Evolutionary conservation across 2,113 vertebrate genomes (phyloP).

Genomic region (Orthonyx spaldingii): DNA sequence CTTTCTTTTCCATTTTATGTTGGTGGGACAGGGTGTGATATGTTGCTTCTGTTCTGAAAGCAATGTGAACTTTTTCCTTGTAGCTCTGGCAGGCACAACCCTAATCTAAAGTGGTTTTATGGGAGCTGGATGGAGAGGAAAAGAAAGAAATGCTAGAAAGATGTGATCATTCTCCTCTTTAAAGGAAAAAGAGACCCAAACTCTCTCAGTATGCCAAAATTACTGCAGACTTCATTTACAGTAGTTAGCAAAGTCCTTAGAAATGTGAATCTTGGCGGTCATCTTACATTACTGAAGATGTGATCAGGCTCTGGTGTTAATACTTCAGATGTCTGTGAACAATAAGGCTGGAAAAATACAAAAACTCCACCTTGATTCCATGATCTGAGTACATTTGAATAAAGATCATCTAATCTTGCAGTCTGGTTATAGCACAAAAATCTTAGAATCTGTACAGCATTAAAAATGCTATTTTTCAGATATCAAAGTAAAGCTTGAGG

Average conservation of each 20-base stretch:
- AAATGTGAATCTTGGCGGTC: not conserved
- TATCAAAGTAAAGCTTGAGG: conserved; percentile 19
- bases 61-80: accelerated
- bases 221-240: not conserved
- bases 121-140: not conserved
- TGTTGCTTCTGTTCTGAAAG: not conserved
- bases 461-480: not conserved
- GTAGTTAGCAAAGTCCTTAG: not conserved
- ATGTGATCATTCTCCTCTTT: not conserved
- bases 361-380: not conserved
- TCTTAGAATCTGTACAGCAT: not conserved
- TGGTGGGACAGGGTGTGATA: not conserved
- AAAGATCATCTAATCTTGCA: not conserved
- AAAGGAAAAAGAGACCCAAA: not conserved
- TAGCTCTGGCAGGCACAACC: not conserved
- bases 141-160: not conserved
- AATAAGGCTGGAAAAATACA: not conserved
- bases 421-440: not conserved
- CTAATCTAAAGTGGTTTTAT: not conserved
- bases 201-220: not conserved
- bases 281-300: not conserved
- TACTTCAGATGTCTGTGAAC: not conserved
- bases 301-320: not conserved
- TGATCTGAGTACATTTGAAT: not conserved
- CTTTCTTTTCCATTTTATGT: not conserved